Percentiles rank a stretch among this genome's conserved stretches.
Conservation (phyloP, 2,888 invertebrate species). For the Campaea margaritaria region DNA sequence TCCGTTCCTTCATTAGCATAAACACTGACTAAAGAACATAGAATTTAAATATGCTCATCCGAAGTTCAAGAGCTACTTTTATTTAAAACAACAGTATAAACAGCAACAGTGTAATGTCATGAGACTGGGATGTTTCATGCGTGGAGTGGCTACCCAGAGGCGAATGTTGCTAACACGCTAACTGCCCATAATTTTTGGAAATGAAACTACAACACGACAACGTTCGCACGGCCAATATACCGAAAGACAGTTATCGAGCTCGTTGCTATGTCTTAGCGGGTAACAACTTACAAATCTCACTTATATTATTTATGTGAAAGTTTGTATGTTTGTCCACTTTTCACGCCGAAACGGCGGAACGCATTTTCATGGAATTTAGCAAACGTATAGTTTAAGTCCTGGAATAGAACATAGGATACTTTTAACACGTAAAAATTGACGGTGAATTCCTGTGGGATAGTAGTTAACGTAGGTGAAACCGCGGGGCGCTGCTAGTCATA, state of each 20-base stretch:
- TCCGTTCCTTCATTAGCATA: slow-evolving; percentile 4
- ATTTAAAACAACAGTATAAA: slow-evolving; percentile 19
- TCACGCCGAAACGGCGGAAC: too few species aligned
- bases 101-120: slow-evolving; percentile 8
- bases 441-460: too few species aligned
- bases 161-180: slow-evolving; percentile 15
- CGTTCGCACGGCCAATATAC: background rate
- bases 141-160: slow-evolving; percentile 11
- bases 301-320: too few species aligned
- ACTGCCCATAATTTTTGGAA: slow-evolving; percentile 31
- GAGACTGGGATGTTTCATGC: slow-evolving; percentile 11
- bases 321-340: too few species aligned
- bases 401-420: too few species aligned
- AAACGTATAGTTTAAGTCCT: too few species aligned
- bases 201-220: slow-evolving; percentile 25
- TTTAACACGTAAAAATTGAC: too few species aligned
- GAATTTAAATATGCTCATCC: background rate
- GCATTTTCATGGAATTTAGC: too few species aligned
- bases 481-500: too few species aligned
- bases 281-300: too few species aligned
- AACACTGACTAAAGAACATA: background rate
- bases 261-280: background rate
- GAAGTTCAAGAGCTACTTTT: background rate
- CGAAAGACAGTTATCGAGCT: background rate
- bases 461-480: too few species aligned